phyloP scores from a whole-genome alignment of 92 coral and sea anemone genomes.

The Hydrozoanthus gracilis region DNA sequence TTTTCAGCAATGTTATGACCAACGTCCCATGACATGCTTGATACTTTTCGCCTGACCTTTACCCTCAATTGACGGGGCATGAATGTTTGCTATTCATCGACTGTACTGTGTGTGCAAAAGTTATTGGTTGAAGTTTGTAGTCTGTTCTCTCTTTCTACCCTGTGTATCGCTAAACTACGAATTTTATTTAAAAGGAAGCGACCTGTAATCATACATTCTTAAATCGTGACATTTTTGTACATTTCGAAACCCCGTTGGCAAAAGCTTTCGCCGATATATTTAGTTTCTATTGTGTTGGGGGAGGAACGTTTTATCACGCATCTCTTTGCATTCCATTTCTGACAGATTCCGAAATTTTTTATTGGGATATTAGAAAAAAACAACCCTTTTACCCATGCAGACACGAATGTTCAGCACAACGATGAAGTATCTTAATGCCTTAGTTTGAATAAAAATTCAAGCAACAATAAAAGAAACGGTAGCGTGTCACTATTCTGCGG shows the following conservation, averaged over 20 bases:
- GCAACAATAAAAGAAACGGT: no score
- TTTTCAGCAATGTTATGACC: conserved; percentile 9
- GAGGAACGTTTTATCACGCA: neutral
- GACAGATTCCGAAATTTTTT: no score
- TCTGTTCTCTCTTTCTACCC: conserved; percentile 19
- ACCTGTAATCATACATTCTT: neutral
- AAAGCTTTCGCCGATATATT: neutral
- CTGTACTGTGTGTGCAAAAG: conserved; percentile 13
- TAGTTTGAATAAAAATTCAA: no score
- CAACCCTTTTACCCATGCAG: no score
- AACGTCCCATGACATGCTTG: conserved; percentile 3
- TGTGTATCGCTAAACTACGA: neutral
- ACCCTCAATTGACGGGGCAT: neutral
- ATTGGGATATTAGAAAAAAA: no score
- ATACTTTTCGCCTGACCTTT: conserved; percentile 17
- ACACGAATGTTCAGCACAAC: no score
- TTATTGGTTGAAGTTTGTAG: neutral
- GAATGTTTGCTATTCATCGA: neutral
- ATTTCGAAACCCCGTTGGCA: conserved; percentile 30
- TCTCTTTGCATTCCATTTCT: no score
- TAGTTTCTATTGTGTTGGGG: neutral
- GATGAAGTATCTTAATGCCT: no score
- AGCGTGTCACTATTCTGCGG: no score
- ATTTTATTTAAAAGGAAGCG: neutral
- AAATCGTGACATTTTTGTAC: conserved; percentile 8